Percentiles rank a stretch among this genome's conserved stretches.
Conservation (phyloP, 1,140 invertebrate species). For the Tigriopus japonicus region DNA sequence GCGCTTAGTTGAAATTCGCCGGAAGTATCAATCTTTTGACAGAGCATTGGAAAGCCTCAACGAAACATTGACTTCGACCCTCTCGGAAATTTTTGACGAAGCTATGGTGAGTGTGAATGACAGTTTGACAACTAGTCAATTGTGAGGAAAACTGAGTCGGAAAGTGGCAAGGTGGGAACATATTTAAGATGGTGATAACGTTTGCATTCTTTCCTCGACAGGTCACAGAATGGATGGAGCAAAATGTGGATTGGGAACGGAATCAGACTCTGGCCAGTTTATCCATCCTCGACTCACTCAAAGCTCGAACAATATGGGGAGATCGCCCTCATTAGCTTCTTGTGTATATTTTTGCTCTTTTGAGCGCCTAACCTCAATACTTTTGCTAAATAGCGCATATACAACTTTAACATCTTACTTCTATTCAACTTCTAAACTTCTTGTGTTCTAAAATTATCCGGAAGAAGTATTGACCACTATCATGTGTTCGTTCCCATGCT, state of each 20-base stretch:
- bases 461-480: no score
- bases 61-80: slow-evolving; percentile 38
- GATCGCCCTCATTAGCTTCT: not conserved
- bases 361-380: no score
- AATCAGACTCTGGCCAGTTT: slow-evolving; percentile 21
- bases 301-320: not conserved
- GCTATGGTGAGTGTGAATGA: slow-evolving; percentile 35
- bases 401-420: no score
- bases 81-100: slow-evolving; percentile 47
- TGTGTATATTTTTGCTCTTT: no score
- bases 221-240: slow-evolving; percentile 46
- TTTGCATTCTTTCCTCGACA: not conserved
- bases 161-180: not conserved
- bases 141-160: not conserved
- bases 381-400: no score
- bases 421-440: no score
- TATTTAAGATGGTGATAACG: not conserved
- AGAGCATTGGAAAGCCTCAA: slow-evolving; percentile 30
- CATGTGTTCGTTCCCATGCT: no score
- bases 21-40: slow-evolving; percentile 29
- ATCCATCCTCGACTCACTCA: not conserved
- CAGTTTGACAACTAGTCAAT: not conserved
- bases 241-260: slow-evolving; percentile 35
- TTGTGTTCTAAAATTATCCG: no score
- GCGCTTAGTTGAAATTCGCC: slow-evolving; percentile 19